Percentiles rank a stretch among this genome's conserved stretches.
phyloP scores from a whole-genome alignment of 1,140 invertebrate genomes.

The Drosophila asahinai region DNA sequence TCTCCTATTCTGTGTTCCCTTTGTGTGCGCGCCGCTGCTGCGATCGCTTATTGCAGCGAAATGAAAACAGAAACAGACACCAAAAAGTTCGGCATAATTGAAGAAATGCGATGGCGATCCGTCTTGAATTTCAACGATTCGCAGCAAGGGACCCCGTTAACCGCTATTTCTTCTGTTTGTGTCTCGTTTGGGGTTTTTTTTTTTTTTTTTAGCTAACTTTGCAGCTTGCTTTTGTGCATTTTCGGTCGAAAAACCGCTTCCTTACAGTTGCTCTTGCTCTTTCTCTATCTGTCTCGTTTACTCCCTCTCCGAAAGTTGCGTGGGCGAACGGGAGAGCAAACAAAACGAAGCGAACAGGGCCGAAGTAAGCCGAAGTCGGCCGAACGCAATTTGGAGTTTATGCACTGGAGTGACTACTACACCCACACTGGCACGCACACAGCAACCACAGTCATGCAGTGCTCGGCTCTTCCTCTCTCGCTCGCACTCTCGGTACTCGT shows the following conservation, averaged over 20 bases:
- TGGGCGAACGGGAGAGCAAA: constrained; percentile 57
- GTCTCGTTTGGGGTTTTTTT: constrained; percentile 9
- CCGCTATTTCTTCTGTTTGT: constrained; percentile 41
- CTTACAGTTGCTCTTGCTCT: constrained; percentile 23
- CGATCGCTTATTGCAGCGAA: constrained; percentile 46
- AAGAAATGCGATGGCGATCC: constrained; percentile 46
- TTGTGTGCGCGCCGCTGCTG: constrained; percentile 22
- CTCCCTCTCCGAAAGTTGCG: constrained; percentile 37
- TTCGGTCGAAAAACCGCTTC: constrained; percentile 46
- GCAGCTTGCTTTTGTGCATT: constrained; percentile 48
- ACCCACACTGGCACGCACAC: constrained; percentile 47
- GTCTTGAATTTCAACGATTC: constrained; percentile 48
- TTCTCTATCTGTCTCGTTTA: constrained; percentile 24
- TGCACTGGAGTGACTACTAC: constrained; percentile 56
- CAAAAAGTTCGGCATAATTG: constrained; percentile 37
- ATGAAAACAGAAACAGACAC: constrained; percentile 38
- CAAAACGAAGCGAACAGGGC: constrained; percentile 28
- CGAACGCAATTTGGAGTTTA: constrained; percentile 50
- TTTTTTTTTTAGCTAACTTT: constrained; percentile 30
- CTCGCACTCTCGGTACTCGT: constrained; percentile 19
- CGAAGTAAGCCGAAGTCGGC: constrained; percentile 8
- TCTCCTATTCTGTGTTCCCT: constrained; percentile 8
- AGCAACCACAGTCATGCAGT: constrained; percentile 47
- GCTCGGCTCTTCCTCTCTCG: constrained; percentile 51
- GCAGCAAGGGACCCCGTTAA: constrained; percentile 33